Percentiles rank a stretch among this genome's conserved stretches.
Evolutionary conservation across 2,888 invertebrate species (phyloP).

Genomic region (Thalpophila matura): DNA sequence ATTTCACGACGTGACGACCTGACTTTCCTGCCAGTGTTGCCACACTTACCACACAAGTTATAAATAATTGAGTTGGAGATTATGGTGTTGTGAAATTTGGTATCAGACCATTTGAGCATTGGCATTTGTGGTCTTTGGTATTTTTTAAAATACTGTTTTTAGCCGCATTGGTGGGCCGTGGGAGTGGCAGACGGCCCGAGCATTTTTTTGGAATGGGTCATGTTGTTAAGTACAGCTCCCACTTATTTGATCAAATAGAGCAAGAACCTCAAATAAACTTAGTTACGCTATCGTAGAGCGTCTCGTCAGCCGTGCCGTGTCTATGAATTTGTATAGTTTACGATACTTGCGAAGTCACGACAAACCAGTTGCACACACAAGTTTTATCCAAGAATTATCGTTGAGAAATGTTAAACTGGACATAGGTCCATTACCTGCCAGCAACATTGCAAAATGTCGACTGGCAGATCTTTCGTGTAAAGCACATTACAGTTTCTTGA

Average conservation of each 20-base stretch:
- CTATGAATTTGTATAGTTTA: constrained; percentile 50
- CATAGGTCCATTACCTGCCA: not conserved
- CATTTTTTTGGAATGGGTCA: not conserved
- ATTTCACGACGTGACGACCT: constrained; percentile 45
- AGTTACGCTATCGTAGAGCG: constrained; percentile 20
- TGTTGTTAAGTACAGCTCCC: not conserved
- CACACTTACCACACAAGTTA: constrained; percentile 39
- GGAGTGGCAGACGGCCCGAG: not conserved
- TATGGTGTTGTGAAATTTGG: constrained; percentile 16
- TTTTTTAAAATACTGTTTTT: not conserved
- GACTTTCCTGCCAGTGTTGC: constrained; percentile 30
- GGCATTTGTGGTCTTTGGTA: not conserved
- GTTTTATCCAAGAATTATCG: constrained; percentile 19
- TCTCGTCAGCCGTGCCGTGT: constrained; percentile 17
- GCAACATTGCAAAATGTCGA: not conserved
- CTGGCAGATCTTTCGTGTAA: constrained; percentile 6
- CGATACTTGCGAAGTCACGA: constrained; percentile 29
- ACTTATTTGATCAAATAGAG: not conserved
- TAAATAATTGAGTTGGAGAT: not conserved
- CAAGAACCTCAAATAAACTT: not conserved
- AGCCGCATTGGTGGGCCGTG: too few species aligned
- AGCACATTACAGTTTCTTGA: too few species aligned
- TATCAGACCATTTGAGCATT: not conserved
- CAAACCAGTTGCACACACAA: constrained; percentile 23
- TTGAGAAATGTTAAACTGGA: constrained; percentile 12